Percentiles rank a stretch among this genome's conserved stretches.
These are phyloP conservation scores for Eupithecia pulchellata DNA, from an alignment of 2,888 invertebrate species.

Conservation along the genomic window DNA sequence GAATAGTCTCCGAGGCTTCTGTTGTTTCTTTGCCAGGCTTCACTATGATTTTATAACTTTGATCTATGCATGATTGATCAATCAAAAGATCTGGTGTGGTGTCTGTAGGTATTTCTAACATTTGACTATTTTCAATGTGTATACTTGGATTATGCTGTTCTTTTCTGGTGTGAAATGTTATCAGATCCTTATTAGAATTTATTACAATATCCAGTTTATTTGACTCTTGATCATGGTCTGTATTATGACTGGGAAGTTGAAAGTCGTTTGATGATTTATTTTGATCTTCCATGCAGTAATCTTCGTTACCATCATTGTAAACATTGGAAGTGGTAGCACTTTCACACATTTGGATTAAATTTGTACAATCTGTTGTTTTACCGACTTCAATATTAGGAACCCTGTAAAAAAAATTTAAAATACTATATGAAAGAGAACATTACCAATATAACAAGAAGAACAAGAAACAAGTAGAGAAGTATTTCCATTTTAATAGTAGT, in stretches of 20 bases:
- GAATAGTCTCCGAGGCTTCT: constrained; percentile 17
- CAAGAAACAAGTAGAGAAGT: too few relatives aligned
- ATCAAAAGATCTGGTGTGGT: neutral
- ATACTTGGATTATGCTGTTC: neutral
- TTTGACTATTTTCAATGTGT: neutral
- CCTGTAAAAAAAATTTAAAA: neutral
- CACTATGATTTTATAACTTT: constrained; percentile 26
- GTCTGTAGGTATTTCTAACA: neutral
- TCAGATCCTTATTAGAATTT: neutral
- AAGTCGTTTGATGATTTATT: neutral
- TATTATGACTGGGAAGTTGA: neutral
- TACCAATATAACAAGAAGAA: neutral
- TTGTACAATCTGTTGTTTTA: neutral
- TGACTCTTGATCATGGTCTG: neutral
- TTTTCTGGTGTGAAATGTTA: neutral
- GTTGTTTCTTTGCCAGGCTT: constrained; percentile 6
- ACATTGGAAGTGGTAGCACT: neutral
- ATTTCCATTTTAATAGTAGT: too few relatives aligned
- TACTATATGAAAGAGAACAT: neutral
- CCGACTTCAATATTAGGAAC: neutral
- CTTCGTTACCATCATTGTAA: neutral
- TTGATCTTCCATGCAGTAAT: neutral
- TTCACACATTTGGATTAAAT: neutral
- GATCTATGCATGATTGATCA: neutral
- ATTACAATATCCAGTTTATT: neutral